Evolutionary conservation across 2,888 invertebrate genomes (phyloP).

Genomic region (Acanthoscelides obtectus): DNA sequence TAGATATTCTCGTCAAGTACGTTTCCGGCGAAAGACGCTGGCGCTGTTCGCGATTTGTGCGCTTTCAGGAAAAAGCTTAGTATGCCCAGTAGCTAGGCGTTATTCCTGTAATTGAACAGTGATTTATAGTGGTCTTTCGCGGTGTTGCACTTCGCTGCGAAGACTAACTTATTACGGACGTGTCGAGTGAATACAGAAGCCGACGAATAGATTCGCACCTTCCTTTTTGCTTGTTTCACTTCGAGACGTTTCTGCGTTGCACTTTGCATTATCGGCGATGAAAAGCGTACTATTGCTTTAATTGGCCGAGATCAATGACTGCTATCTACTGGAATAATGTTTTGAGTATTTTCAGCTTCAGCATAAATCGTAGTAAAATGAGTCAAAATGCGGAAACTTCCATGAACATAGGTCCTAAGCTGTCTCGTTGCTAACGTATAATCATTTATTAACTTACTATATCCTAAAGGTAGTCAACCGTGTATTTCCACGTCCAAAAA

Average conservation of each 20-base stretch:
- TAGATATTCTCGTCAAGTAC: constrained; percentile 15
- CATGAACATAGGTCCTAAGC: no score
- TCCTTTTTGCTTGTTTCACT: neutral
- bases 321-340: neutral
- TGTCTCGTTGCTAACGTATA: no score
- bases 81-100: constrained; percentile 12
- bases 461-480: no score
- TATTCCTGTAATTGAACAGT: constrained; percentile 23
- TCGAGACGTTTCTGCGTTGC: neutral
- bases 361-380: neutral
- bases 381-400: no score
- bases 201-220: neutral
- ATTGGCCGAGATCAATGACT: neutral
- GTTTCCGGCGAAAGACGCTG: constrained; percentile 13
- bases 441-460: no score
- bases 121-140: constrained; percentile 17
- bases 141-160: neutral
- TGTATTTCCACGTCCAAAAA: no score
- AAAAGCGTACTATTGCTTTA: neutral
- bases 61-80: constrained; percentile 19
- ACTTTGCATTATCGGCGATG: neutral
- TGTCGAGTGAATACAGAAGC: neutral
- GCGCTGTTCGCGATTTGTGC: constrained; percentile 5
- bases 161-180: neutral
- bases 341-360: neutral